These are phyloP conservation scores for Temnothorax nylanderi DNA, from an alignment of 1,140 invertebrate genomes.

Conservation along the genomic window DNA sequence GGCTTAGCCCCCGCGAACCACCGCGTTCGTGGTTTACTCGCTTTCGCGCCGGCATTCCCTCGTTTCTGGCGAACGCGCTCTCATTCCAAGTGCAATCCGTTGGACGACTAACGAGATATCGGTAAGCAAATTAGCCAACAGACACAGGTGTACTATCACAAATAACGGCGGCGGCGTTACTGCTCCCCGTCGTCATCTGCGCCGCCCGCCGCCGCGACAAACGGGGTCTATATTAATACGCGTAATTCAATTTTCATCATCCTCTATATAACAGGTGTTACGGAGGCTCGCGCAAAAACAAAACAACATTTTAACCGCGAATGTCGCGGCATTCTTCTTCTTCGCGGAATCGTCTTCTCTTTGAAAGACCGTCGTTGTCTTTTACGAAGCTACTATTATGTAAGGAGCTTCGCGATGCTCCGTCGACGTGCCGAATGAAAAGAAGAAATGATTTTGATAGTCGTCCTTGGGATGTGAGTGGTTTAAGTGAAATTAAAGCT, in stretches of 20 bases:
- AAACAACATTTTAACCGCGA: background rate
- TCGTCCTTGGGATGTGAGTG: background rate
- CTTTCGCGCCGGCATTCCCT: background rate
- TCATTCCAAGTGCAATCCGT: slow-evolving; percentile 53
- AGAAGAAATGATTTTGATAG: background rate
- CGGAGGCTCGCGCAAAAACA: background rate
- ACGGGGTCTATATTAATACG: slow-evolving; percentile 80
- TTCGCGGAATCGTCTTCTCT: background rate
- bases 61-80: background rate
- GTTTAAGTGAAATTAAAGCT: background rate
- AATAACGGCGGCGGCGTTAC: slow-evolving; percentile 6
- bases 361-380: background rate
- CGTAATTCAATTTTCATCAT: slow-evolving; percentile 80
- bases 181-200: background rate
- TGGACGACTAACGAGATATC: slow-evolving; percentile 77
- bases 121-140: slow-evolving; percentile 77
- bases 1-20: background rate
- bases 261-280: slow-evolving; percentile 71
- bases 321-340: background rate
- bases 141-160: slow-evolving; percentile 31
- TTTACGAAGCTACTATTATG: background rate
- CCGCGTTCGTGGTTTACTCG: background rate
- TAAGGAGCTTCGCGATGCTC: background rate
- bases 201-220: slow-evolving; percentile 43
- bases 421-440: background rate